A percentile compares a stretch with the other conserved stretches of the same genome.
Evolutionary conservation across 2,888 invertebrate genomes (phyloP).

Genomic region (Strigamia maritima): DNA sequence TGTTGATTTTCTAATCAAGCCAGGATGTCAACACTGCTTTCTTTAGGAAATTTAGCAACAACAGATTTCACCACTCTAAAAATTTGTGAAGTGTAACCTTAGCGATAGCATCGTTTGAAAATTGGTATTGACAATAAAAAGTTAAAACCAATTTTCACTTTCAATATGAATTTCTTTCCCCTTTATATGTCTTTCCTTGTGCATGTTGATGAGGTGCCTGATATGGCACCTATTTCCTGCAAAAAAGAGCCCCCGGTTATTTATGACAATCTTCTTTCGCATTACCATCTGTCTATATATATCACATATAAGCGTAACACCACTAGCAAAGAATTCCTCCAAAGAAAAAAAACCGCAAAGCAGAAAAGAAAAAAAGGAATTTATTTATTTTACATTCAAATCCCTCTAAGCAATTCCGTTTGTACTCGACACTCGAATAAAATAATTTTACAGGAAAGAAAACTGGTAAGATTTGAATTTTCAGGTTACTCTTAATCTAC

Average conservation of each 20-base stretch:
- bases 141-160: background rate
- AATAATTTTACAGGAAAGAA: background rate
- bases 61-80: no score
- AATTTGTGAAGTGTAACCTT: no score
- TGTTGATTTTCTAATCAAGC: no score
- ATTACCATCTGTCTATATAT: slow-evolving; percentile 28
- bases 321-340: background rate
- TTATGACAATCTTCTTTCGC: slow-evolving; percentile 30
- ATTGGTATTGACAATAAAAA: background rate
- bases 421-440: slow-evolving; percentile 6
- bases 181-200: slow-evolving; percentile 2
- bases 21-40: no score
- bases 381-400: slow-evolving; percentile 27
- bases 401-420: background rate
- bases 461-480: slow-evolving; percentile 17
- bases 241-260: slow-evolving; percentile 7
- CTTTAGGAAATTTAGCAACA: no score
- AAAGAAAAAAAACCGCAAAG: background rate
- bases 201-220: slow-evolving; percentile 28
- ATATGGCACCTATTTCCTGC: slow-evolving; percentile 28
- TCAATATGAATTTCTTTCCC: background rate
- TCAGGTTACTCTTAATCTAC: background rate
- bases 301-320: slow-evolving; percentile 8
- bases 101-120: background rate
- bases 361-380: background rate